Percentiles rank a stretch among this genome's conserved stretches.
Conservation (phyloP, 2,888 invertebrate genomes). For the Mesorhabditis belari region DNA sequence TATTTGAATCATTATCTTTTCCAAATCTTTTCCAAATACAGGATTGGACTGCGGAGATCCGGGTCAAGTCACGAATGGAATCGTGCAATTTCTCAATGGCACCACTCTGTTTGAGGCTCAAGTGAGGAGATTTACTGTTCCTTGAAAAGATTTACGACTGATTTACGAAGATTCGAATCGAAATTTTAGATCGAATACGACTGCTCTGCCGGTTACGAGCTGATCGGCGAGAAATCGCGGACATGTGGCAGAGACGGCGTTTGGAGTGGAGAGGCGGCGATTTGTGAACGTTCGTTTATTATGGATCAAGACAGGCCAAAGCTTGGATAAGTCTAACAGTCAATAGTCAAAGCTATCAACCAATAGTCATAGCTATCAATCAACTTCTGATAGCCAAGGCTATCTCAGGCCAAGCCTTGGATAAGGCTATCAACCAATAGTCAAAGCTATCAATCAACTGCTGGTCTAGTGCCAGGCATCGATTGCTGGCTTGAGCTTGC, state of each 20-base stretch:
- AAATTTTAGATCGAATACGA: conserved; percentile 28
- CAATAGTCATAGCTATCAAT: too few relatives aligned
- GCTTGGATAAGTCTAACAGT: neutral
- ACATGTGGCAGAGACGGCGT: conserved; percentile 28
- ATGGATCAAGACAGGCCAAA: neutral
- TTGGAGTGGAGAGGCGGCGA: conserved; percentile 28
- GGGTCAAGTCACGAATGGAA: conserved; percentile 7
- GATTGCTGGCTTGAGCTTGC: too few relatives aligned
- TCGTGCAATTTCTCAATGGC: conserved; percentile 11
- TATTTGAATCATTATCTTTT: too few relatives aligned
- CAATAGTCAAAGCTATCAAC: neutral
- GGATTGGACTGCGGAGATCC: conserved; percentile 14
- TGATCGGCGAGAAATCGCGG: conserved; percentile 16
- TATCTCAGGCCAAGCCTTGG: too few relatives aligned
- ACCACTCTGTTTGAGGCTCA: conserved; percentile 7
- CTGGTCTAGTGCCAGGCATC: too few relatives aligned
- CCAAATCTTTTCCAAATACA: conserved; percentile 7
- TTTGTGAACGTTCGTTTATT: conserved; percentile 14
- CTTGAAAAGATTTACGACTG: neutral
- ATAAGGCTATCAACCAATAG: too few relatives aligned
- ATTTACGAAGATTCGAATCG: neutral
- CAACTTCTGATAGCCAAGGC: too few relatives aligned
- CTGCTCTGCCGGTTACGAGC: conserved; percentile 27
- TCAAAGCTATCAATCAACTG: too few relatives aligned
- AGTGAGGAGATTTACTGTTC: neutral